Evolutionary conservation across 1,140 invertebrate species (phyloP).

Genomic region (Nebria ingens): DNA sequence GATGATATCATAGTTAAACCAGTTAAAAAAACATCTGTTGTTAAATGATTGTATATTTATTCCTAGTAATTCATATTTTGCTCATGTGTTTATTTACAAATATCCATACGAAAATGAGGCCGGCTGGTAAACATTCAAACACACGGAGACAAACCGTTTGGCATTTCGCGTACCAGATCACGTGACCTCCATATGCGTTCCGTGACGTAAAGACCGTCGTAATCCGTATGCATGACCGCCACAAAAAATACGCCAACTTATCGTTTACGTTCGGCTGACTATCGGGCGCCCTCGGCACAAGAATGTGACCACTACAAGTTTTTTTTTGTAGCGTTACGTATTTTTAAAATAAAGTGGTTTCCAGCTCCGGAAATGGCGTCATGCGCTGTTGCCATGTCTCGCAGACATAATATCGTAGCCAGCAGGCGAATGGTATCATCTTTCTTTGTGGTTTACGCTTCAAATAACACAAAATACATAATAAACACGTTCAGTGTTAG

Average conservation of each 20-base stretch:
- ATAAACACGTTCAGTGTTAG: too few relatives aligned
- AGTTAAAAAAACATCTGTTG: too few relatives aligned
- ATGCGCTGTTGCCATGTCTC: slow-evolving; percentile 40
- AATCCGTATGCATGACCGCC: slow-evolving; percentile 9
- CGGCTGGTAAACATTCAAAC: too few relatives aligned
- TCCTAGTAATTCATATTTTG: too few relatives aligned
- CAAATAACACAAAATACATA: too few relatives aligned
- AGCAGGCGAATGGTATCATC: slow-evolving; percentile 25
- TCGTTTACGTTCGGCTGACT: slow-evolving; percentile 28
- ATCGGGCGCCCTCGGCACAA: too few relatives aligned
- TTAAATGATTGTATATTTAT: too few relatives aligned
- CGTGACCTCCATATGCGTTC: slow-evolving; percentile 20
- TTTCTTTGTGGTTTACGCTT: slow-evolving; percentile 31
- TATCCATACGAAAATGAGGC: too few relatives aligned
- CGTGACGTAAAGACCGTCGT: slow-evolving; percentile 13
- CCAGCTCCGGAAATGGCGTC: slow-evolving; percentile 41
- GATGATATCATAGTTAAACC: too few relatives aligned
- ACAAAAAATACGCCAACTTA: too few relatives aligned
- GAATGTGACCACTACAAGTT: slow-evolving; percentile 40
- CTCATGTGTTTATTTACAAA: too few relatives aligned
- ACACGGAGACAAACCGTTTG: too few relatives aligned
- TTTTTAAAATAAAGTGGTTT: slow-evolving; percentile 39
- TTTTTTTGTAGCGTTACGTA: slow-evolving; percentile 40
- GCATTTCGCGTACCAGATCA: slow-evolving; percentile 13
- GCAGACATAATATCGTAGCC: slow-evolving; percentile 31